Conservation (phyloP, 2,888 invertebrate species). For the Drosophila cyrtoloma region DNA sequence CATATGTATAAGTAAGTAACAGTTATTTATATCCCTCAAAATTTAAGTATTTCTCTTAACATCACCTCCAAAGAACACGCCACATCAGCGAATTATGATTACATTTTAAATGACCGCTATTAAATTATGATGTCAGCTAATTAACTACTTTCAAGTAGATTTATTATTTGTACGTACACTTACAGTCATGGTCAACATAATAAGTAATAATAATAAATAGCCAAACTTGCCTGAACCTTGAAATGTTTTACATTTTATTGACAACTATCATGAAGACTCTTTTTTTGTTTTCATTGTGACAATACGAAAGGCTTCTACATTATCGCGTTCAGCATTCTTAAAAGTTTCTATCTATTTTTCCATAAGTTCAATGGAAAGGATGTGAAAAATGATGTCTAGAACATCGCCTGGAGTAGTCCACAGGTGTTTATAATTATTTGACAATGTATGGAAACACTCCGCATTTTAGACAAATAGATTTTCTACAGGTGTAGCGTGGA, state of each 20-base stretch:
- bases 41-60: conserved; percentile 2
- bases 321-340: background rate
- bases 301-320: background rate
- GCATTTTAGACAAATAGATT: background rate
- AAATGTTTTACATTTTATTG: background rate
- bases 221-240: conserved; percentile 1
- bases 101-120: background rate
- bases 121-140: background rate
- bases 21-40: conserved; percentile 1
- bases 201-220: conserved; percentile 5
- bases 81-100: conserved; percentile 3
- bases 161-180: background rate
- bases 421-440: background rate
- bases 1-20: background rate
- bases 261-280: background rate
- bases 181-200: conserved; percentile 1
- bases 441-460: background rate
- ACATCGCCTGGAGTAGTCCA: background rate
- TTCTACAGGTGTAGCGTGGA: background rate
- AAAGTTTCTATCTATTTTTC: background rate
- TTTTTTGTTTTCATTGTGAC: background rate
- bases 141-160: background rate
- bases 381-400: background rate
- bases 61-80: conserved; percentile 5
- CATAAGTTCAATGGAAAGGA: background rate